Base-by-base conservation (phyloP, 2,113 vertebrate species). In the Prunella fulvescens region DNA sequence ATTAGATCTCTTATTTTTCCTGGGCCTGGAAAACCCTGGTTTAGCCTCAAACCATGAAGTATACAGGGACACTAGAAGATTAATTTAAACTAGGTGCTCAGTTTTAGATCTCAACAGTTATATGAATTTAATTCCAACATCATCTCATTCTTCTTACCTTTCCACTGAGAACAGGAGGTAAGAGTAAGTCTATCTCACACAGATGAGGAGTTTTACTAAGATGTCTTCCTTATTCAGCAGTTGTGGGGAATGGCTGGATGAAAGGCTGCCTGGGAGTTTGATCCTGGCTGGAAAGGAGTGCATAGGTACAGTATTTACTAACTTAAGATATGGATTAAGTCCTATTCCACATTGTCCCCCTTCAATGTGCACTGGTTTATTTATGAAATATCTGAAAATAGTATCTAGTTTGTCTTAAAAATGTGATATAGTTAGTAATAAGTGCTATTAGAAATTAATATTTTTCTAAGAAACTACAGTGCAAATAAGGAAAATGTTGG, bases 301-400 rank as follows among this genome's bases (percentile, higher is more conserved):
- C 8, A 10, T 16, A 60, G 22, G 7, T 48, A 48, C 8, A 35
- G 2, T 15, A 62, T 73, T 87, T 81, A 33, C n/a, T 48, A 53
- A 69, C 2, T 57, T 70, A 57, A 71, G 6, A 29, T 48, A 54
- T 50, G 6, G 10, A 84, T 69, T n/a, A 67, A 62, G 3, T 64
- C 15, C 12, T 39, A 7, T 69, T 86, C 31, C 29, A 44, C 7
- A 65, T 4, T 0, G 0, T 40, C 3, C 86, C 8, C 11, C 33
- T 22, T 45, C 31, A 40, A 11, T 33, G 9, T 45, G 16, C 0
- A 0, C 5, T 19, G 8, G 2, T 37, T 19, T 37, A 20, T 64
- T 88, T 48, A 42, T 53, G 15, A 83, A 84, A 89, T 54, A 73
- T 23, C 7, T 86, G 23, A 58, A 66, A 78, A 66, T 17, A 66